These are phyloP conservation scores for Zelostemma sp. DNA, from an alignment of 1,140 invertebrate genomes.

Conservation along the genomic window DNA sequence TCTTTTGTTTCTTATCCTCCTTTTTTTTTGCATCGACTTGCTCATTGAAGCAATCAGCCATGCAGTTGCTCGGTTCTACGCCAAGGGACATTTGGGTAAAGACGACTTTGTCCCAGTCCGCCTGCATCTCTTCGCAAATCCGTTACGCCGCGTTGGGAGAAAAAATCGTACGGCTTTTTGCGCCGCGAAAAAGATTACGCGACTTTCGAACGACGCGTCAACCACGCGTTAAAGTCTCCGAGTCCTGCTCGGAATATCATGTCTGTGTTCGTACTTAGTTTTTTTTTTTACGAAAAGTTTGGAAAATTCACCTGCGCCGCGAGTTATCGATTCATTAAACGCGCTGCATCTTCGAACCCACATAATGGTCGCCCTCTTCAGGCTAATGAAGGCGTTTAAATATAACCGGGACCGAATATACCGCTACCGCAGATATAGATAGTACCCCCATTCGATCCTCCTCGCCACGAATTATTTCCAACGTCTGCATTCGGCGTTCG, in stretches of 20 bases:
- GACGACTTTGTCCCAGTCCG: slow-evolving; percentile 43
- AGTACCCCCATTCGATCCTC: slow-evolving; percentile 57
- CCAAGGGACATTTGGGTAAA: slow-evolving; percentile 52
- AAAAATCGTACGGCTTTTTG: no score
- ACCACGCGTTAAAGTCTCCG: slow-evolving; percentile 47
- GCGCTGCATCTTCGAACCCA: slow-evolving; percentile 42
- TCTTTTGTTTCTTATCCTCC: slow-evolving; percentile 32
- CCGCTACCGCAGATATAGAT: slow-evolving; percentile 61
- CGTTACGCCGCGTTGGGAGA: slow-evolving; percentile 45
- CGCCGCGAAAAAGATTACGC: no score
- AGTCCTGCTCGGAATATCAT: no score
- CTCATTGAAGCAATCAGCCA: slow-evolving; percentile 48
- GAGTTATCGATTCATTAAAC: slow-evolving; percentile 23
- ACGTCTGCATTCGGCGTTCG: no score
- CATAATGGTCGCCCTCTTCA: slow-evolving; percentile 40
- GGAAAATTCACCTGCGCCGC: background rate
- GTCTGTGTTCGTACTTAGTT: no score
- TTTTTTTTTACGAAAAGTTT: slow-evolving; percentile 1
- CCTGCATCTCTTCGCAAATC: slow-evolving; percentile 39
- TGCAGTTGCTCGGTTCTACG: slow-evolving; percentile 51
- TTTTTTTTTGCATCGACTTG: slow-evolving; percentile 47
- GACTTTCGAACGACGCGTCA: no score
- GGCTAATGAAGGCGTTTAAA: slow-evolving; percentile 54
- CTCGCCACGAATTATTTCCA: no score
- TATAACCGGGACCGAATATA: slow-evolving; percentile 51